phyloP scores from a whole-genome alignment of 2,888 invertebrate species.

The Dicranocentrus wangi region DNA sequence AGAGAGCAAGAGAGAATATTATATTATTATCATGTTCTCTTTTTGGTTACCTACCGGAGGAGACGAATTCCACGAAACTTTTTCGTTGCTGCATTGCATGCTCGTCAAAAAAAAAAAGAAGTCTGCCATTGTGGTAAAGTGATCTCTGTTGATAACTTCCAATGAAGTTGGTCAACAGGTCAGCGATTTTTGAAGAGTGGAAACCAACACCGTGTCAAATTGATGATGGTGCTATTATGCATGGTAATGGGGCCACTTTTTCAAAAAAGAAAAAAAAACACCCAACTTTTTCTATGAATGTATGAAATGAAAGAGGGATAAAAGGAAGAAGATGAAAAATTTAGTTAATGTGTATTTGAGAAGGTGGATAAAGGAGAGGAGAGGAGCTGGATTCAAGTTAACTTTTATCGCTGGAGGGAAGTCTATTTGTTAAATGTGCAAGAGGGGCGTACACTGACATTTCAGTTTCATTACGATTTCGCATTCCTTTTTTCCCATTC shows the following conservation, averaged over 20 bases:
- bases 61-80: not conserved
- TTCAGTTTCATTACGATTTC: slow-evolving; percentile 40
- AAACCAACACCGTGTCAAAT: not conserved
- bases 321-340: not conserved
- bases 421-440: slow-evolving; percentile 38
- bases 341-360: not conserved
- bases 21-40: too few species aligned
- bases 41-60: not conserved
- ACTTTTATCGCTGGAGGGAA: slow-evolving; percentile 43
- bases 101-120: not conserved
- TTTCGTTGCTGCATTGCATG: not conserved
- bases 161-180: slow-evolving; percentile 50
- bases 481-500: slow-evolving; percentile 25
- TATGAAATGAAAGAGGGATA: too few species aligned
- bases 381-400: not conserved
- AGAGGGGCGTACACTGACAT: slow-evolving; percentile 39
- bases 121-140: not conserved
- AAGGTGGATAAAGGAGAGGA: too few species aligned
- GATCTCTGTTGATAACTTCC: slow-evolving; percentile 40
- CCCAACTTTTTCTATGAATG: too few species aligned
- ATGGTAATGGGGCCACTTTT: not conserved
- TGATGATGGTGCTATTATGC: not conserved
- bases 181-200: slow-evolving; percentile 2
- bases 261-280: not conserved
- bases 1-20: not conserved